A percentile compares a stretch with the other conserved stretches of the same genome.
Conservation (phyloP, 1,140 invertebrate genomes). For the Proctacanthus coquilletti region DNA sequence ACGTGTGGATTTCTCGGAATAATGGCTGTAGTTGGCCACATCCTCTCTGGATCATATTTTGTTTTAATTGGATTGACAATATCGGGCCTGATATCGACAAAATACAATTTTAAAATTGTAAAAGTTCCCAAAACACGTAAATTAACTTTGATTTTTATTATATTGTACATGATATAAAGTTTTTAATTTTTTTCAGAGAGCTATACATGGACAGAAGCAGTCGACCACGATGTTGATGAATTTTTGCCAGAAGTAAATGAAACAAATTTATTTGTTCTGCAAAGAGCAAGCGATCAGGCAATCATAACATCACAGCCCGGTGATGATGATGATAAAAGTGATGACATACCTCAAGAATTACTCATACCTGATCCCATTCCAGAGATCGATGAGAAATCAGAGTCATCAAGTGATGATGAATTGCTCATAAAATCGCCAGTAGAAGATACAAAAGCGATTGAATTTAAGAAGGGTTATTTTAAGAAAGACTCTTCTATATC, state of each 20-base stretch:
- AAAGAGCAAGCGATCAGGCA: conserved; percentile 23
- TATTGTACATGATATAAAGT: neutral
- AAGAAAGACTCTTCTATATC: conserved; percentile 25
- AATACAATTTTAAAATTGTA: conserved; percentile 20
- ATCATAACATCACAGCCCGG: conserved; percentile 1
- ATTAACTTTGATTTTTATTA: neutral
- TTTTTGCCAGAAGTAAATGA: conserved; percentile 27
- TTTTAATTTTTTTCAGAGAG: conserved; percentile 9
- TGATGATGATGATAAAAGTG: conserved; percentile 23
- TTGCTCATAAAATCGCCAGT: no score
- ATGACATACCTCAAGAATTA: conserved; percentile 25
- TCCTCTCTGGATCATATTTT: conserved; percentile 19
- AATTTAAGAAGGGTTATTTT: conserved; percentile 24
- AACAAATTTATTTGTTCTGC: conserved; percentile 22
- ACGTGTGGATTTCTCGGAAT: conserved; percentile 14
- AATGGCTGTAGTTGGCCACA: conserved; percentile 21
- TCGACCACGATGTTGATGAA: conserved; percentile 23
- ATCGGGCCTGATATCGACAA: conserved; percentile 19
- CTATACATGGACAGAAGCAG: conserved; percentile 18
- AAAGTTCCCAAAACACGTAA: conserved; percentile 20
- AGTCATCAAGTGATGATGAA: conserved; percentile 18
- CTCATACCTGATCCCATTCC: conserved; percentile 26
- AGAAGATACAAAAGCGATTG: conserved; percentile 11
- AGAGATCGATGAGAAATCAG: conserved; percentile 26
- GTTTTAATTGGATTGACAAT: conserved; percentile 16